Conservation (phyloP, 1,140 invertebrate species). For the Acromyrmex charruanus region DNA sequence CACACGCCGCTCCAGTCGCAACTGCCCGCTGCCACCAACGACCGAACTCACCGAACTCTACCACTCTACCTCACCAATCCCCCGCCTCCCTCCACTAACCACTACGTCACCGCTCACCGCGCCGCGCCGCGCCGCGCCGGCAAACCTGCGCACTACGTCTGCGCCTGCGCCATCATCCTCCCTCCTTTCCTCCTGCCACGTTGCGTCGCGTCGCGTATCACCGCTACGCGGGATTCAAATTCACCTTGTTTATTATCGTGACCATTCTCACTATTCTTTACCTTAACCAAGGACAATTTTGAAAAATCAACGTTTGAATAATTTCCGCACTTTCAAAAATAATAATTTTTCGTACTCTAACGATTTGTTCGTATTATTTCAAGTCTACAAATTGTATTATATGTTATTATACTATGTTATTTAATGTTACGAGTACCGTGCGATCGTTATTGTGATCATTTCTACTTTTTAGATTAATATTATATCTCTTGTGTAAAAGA, state of each 20-base stretch:
- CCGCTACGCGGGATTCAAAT: slow-evolving; percentile 5
- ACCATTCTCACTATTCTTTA: slow-evolving; percentile 28
- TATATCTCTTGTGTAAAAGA: too few relatives aligned
- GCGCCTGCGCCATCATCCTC: background rate
- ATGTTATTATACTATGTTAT: too few relatives aligned
- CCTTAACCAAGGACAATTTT: too few relatives aligned
- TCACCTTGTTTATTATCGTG: slow-evolving; percentile 6
- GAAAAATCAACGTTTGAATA: background rate
- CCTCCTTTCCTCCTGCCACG: background rate
- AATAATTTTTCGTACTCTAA: background rate
- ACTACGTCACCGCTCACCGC: background rate
- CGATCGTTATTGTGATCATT: too few relatives aligned
- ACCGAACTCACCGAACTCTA: slow-evolving; percentile 6
- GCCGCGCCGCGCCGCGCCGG: background rate
- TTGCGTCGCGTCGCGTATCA: background rate
- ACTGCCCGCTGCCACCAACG: slow-evolving; percentile 74
- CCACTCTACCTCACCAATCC: background rate
- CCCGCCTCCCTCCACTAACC: too few relatives aligned
- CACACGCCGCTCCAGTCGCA: slow-evolving; percentile 79
- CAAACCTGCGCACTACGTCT: slow-evolving; percentile 15
- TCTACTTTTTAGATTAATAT: too few relatives aligned
- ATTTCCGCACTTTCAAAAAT: background rate
- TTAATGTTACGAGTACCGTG: too few relatives aligned
- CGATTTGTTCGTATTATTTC: too few relatives aligned
- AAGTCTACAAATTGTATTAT: too few relatives aligned